Base-by-base conservation (phyloP, 1,140 invertebrate genomes). In the Zaprionus ghesquierei region DNA sequence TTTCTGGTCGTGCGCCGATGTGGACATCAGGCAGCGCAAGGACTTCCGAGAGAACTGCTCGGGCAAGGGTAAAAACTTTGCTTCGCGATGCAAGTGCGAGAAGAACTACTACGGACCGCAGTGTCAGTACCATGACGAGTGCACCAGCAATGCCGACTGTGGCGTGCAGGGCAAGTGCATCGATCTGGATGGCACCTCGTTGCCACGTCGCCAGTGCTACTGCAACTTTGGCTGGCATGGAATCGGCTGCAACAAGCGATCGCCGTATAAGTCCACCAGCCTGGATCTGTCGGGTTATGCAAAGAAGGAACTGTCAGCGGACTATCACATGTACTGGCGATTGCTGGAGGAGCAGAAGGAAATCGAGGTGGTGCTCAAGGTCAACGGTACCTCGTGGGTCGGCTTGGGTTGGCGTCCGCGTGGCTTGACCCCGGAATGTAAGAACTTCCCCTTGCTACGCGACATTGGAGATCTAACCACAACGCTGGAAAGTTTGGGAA, bases 1-100 rank as follows among this genome's bases (percentile, higher is more conserved):
- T 73, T 99, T 99, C 93, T 98, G 97, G 97, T 98, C 97, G 0
- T 99, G 98, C 87, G 96, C 98, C 2, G 98, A 99, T 92, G 95
- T 99, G 49, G 97, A 98, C 85, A 97, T 99, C 74, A 94, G 94
- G 58, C 84, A 92, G 59, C 93, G 94, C 93, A 95, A 95, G 91
- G 93, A 94, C 13, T 97, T 95, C 92, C 94, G 95, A 68, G 96
- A 98, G 92, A 94, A 94, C 18, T 99, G 97, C 90, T 96, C 95
- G 66, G 95, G 95, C 31, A 95, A 97, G 79, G 97, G 97, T 2
- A 94, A 95, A 89, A 94, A 96, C 89, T 94, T 96, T 49, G 92
- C 96, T 12, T 95, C 95, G 4, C 94, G 95, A 58, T 97, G 97
- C 80, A 96, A 96, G 77, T 98, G 97, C 91, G 95, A 97, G 81